Percentiles rank a stretch among this genome's conserved stretches.
These are phyloP conservation scores for Cybosia mesomella DNA, from an alignment of 2,888 invertebrate genomes.

Conservation along the genomic window DNA sequence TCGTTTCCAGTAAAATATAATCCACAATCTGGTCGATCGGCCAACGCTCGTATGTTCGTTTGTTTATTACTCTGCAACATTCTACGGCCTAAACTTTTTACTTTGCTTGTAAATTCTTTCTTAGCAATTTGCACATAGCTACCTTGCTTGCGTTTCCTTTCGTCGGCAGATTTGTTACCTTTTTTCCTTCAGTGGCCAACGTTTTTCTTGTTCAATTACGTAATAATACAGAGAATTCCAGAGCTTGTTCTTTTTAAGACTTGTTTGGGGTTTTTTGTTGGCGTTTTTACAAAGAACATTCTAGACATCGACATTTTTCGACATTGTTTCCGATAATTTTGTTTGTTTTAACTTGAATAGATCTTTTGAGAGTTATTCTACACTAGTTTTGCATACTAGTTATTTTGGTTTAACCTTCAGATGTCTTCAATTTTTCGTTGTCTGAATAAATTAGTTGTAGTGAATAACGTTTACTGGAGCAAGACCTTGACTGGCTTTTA, in stretches of 20 bases:
- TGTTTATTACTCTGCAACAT: conserved; percentile 78
- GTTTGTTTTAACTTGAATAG: conserved; percentile 33
- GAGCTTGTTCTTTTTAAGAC: conserved; percentile 42
- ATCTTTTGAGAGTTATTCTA: not conserved
- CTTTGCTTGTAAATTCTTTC: conserved; percentile 50
- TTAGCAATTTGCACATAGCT: conserved; percentile 69
- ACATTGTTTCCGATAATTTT: conserved; percentile 33
- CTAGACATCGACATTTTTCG: conserved; percentile 18
- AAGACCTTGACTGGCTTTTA: not conserved
- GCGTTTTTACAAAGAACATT: conserved; percentile 36
- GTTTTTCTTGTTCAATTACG: conserved; percentile 72
- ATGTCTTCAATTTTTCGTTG: not conserved
- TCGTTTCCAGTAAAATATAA: conserved; percentile 69
- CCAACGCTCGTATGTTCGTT: conserved; percentile 73
- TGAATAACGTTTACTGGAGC: not conserved
- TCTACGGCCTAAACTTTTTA: conserved; percentile 54
- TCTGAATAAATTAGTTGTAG: not conserved
- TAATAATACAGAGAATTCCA: conserved; percentile 65
- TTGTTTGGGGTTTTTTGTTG: conserved; percentile 41
- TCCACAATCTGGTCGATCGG: conserved; percentile 74
- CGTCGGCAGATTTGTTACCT: conserved; percentile 75
- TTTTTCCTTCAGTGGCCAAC: conserved; percentile 62
- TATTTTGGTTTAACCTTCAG: not conserved
- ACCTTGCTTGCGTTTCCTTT: conserved; percentile 77
- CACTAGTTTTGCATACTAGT: not conserved